A percentile compares a stretch with the other conserved stretches of the same genome.
These are phyloP conservation scores for Patella ulyssiponensis DNA, from an alignment of 2,888 invertebrate genomes.

Conservation along the genomic window DNA sequence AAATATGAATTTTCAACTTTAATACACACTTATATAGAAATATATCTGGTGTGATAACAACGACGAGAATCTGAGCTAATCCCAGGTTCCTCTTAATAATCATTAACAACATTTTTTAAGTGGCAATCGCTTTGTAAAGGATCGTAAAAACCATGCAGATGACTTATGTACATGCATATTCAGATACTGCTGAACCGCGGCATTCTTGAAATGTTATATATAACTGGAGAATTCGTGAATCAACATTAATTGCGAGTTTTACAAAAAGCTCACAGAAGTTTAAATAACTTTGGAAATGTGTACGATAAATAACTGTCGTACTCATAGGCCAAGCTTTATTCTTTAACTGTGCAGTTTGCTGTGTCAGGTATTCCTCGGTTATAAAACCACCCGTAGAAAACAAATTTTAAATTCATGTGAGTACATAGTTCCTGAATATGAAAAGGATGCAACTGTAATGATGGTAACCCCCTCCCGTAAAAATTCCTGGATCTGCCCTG, in stretches of 20 bases:
- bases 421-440: background rate
- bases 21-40: no score
- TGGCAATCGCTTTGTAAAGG: background rate
- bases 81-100: background rate
- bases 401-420: background rate
- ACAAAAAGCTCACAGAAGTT: background rate
- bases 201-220: background rate
- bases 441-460: background rate
- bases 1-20: no score
- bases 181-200: background rate
- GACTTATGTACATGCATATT: background rate
- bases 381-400: background rate
- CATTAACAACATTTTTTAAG: background rate
- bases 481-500: no score
- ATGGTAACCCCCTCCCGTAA: background rate
- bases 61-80: background rate
- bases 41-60: background rate
- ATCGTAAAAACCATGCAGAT: background rate
- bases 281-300: background rate
- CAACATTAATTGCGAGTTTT: background rate
- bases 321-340: background rate
- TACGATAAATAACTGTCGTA: background rate
- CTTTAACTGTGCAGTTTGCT: no score
- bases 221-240: background rate
- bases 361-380: no score